Conservation (phyloP, 2,113 vertebrate genomes). For the Perognathus longimembris region DNA sequence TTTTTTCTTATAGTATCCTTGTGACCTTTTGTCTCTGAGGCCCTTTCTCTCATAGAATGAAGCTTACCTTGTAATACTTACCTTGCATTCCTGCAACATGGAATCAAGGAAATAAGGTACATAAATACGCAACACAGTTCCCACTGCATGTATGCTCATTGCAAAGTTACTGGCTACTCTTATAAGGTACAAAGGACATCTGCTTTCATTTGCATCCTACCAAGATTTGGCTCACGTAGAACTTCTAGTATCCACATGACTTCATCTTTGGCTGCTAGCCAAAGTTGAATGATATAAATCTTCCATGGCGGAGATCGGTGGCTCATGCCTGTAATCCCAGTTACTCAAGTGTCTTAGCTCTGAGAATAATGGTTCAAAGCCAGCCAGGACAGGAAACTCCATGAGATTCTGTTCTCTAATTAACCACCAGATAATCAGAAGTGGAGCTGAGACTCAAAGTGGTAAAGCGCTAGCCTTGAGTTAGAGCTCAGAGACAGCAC, state of each 20-base stretch:
- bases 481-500: no score
- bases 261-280: neutral
- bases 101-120: neutral
- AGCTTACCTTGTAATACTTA: neutral
- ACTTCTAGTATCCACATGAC: neutral
- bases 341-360: no score
- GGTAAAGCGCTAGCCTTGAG: no score
- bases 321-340: no score
- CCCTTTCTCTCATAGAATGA: neutral
- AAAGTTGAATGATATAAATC: neutral
- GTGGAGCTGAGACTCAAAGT: no score
- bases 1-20: neutral
- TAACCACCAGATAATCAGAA: no score
- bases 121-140: neutral
- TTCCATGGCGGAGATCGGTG: no score
- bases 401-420: no score
- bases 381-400: no score
- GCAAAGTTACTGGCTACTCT: neutral
- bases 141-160: neutral
- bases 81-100: neutral
- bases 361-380: no score
- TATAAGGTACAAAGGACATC: neutral
- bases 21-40: neutral
- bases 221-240: neutral
- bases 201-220: neutral